Evolutionary conservation across 2,797 vertebrate genomes (phyloP), one percentile per base, ranked within the genome.

Genomic region (Pyrocephalus nanus): DNA sequence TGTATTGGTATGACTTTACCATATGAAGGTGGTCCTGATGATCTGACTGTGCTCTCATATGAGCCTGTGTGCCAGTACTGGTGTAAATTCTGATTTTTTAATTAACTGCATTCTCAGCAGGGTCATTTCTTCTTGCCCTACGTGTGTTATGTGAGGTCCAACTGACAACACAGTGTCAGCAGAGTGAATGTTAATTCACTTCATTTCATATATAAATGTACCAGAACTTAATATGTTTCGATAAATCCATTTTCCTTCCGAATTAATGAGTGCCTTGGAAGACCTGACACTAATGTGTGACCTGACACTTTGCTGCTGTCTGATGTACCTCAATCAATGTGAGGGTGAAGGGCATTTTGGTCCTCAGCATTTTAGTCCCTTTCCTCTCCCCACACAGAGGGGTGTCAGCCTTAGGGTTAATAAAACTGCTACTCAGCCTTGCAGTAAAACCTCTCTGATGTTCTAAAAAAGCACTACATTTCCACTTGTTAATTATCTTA

Each of bases 271-370:
- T n/a, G 32, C 27, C 29, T n/a, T 29, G 5, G 11, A 36, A 78
- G 86, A 50, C 21, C 19, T 62, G 43, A 42, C 30, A 19, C 40
- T 67, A 38, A 38, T 9, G 9, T 27, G 32, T 30, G 58, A 61
- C 36, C 58, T 27, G 27, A 29, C 60, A 29, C 34, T 79, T 51
- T 50, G 50, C 40, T 15, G 8, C 34, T 67, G 15, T 51, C 26
- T 20, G 11, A n/a, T 5, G 26, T 11, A 23, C 40, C 25, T 69
- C 1, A 1, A 2, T 15, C 30, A 11, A 3, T 5, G 36, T 64
- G 30, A 69, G 30, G 18, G 3, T 55, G 40, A 65, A 45, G 36
- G 12, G 6, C 48, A 11, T 19, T 60, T 60, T 36, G 19, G 42
- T 53, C 15, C 21, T 57, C 5, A 3, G 4, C 6, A 19, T 74